Evolutionary conservation across 2,888 invertebrate genomes (phyloP).

Genomic region (Nemapogon koenigi): DNA sequence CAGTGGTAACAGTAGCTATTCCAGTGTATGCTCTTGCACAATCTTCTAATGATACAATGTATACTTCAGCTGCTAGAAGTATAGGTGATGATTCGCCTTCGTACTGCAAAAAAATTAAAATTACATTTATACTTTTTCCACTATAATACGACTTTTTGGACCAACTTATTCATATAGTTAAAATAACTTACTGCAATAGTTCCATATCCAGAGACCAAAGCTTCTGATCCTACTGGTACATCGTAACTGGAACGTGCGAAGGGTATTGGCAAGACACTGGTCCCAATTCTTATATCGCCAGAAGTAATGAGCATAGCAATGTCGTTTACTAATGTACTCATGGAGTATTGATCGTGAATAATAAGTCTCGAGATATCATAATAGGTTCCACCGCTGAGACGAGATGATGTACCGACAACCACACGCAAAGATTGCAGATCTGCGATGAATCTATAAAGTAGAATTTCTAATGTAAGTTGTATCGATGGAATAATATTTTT

Average conservation of each 20-base stretch:
- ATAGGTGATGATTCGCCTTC: conserved; percentile 33
- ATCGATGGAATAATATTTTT: too few relatives aligned
- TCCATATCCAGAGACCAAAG: conserved; percentile 51
- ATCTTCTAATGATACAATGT: conserved; percentile 34
- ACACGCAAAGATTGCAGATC: conserved; percentile 27
- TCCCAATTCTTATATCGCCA: conserved; percentile 28
- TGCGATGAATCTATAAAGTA: too few relatives aligned
- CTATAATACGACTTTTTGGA: neutral
- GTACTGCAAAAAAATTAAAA: conserved; percentile 28
- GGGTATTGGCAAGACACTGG: conserved; percentile 26
- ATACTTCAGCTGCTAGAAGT: conserved; percentile 40
- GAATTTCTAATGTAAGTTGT: too few relatives aligned
- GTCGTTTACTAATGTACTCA: conserved; percentile 34
- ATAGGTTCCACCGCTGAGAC: conserved; percentile 33
- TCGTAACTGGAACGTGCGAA: conserved; percentile 25
- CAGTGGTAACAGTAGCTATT: conserved; percentile 31
- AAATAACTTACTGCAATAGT: conserved; percentile 26
- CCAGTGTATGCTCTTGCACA: conserved; percentile 42
- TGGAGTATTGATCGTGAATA: conserved; percentile 34
- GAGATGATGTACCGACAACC: conserved; percentile 34
- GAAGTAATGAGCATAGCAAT: conserved; percentile 36
- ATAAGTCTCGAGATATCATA: conserved; percentile 30
- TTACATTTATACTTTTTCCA: neutral
- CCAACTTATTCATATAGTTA: neutral
- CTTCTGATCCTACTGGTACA: conserved; percentile 33